phyloP scores from a whole-genome alignment of 2,888 invertebrate species.

The Zygaena filipendulae region DNA sequence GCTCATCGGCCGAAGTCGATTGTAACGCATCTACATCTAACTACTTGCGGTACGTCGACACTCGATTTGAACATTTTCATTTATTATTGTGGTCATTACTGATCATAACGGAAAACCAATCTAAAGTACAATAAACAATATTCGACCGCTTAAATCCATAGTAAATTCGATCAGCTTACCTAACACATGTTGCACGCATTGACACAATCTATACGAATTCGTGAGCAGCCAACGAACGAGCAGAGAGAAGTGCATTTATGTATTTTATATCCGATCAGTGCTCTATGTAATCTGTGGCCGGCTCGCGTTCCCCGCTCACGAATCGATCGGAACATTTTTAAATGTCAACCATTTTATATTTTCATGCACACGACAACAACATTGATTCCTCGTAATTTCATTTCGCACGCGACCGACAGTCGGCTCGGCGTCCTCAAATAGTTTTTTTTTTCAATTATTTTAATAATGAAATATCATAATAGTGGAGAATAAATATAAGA shows the following conservation, averaged over 20 bases:
- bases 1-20: slow-evolving; percentile 55
- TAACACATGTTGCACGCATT: slow-evolving; percentile 41
- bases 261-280: slow-evolving; percentile 21
- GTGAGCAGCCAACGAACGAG: slow-evolving; percentile 33
- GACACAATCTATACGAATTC: slow-evolving; percentile 28
- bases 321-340: slow-evolving; percentile 30
- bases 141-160: slow-evolving; percentile 63
- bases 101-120: slow-evolving; percentile 46
- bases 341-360: slow-evolving; percentile 53
- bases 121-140: slow-evolving; percentile 46
- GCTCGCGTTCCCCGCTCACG: slow-evolving; percentile 33
- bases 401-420: no score
- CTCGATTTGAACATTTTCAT: slow-evolving; percentile 45
- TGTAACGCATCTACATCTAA: slow-evolving; percentile 45
- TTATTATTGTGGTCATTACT: slow-evolving; percentile 40
- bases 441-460: no score
- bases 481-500: slow-evolving; percentile 75
- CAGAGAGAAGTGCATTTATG: slow-evolving; percentile 17
- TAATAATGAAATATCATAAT: no score
- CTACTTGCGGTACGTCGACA: slow-evolving; percentile 43
- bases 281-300: slow-evolving; percentile 20
- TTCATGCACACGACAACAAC: no score
- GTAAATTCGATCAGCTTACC: slow-evolving; percentile 67
- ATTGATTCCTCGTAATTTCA: no score
- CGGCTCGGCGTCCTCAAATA: no score